Base-by-base conservation (phyloP, 2,113 vertebrate genomes). In the Dipodomys stephensi region DNA sequence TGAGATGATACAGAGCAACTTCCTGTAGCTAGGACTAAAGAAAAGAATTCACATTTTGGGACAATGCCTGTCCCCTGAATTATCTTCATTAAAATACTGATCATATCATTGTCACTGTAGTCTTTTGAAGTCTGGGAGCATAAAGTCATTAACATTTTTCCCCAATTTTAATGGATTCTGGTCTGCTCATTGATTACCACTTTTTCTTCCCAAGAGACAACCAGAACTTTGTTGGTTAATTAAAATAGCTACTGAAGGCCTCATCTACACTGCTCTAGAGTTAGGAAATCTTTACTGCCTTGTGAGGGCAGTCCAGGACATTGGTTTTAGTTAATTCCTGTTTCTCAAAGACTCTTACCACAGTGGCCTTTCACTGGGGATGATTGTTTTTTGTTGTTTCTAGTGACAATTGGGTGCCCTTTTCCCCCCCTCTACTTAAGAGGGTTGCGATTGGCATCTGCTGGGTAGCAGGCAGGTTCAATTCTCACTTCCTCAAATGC, bases 91-190 rank as follows among this genome's bases (percentile, higher is more conserved):
- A 10, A 49, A 72, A 35, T 81, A 78, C 15, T 23, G 65, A 92
- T 49, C n/a, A 67, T 39, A 32, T 83, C 20, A 64, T 64, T 60
- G 39, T 64, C 44, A 65, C 8, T 71, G 67, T 69, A n/a, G 28
- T 73, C 22, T 13, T 44, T 74, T 67, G 71, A 39, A 44, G 44
- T 67, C 60, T 78, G 49, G 65, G 72, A 60, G 1, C 22, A 39
- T 39, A 27, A 90, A 27, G 7, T 60, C 39, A 64, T 53, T 12
- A 68, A 84, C 39, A 39, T 68, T 84, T 64, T 60, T 83, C 83
- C 67, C 44, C 67, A 18, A 39, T 57, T 94, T 83, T 44, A 81
- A 78, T 94, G 74, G 69, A 20, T 88, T 81, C 78, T 49, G 28
- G 44, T 72, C 90, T 9, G 25, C 57, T 91, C 6, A 8, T 53